phyloP scores from a whole-genome alignment of 1,140 invertebrate species.

The Carcinoscorpius rotundicauda region DNA sequence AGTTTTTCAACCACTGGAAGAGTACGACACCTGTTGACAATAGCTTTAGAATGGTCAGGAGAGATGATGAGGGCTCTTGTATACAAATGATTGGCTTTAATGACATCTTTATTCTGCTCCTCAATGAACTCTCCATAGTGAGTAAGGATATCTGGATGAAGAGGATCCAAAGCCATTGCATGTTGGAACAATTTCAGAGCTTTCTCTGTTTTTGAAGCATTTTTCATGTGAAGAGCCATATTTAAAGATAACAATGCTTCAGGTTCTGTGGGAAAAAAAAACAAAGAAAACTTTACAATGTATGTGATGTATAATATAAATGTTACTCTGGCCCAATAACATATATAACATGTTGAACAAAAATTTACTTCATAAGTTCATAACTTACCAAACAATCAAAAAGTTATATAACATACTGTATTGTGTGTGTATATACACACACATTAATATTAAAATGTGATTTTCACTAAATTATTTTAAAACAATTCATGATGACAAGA shows the following conservation, averaged over 20 bases:
- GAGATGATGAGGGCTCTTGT: conserved; percentile 62
- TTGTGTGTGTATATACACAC: too few relatives aligned
- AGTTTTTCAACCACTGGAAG: conserved; percentile 78
- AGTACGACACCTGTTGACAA: conserved; percentile 68
- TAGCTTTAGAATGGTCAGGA: conserved; percentile 65
- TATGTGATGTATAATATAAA: too few relatives aligned
- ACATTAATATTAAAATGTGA: too few relatives aligned
- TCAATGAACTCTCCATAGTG: conserved; percentile 91
- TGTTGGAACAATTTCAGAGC: conserved; percentile 80
- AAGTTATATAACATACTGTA: too few relatives aligned
- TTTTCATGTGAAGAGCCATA: conserved; percentile 69
- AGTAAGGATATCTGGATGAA: conserved; percentile 81
- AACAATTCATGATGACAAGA: too few relatives aligned
- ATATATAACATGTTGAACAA: too few relatives aligned
- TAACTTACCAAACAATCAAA: too few relatives aligned
- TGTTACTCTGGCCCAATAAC: too few relatives aligned
- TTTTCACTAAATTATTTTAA: too few relatives aligned
- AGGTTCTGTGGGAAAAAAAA: conserved; percentile 16
- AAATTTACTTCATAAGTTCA: too few relatives aligned
- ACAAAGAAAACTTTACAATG: too few relatives aligned
- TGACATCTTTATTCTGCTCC: conserved; percentile 65
- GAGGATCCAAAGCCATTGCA: conserved; percentile 74
- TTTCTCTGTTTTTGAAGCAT: conserved; percentile 66
- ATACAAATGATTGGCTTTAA: conserved; percentile 82
- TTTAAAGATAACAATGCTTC: conserved; percentile 74